Conservation (phyloP, 2,113 vertebrate species). For the Malurus alboscapulatus region DNA sequence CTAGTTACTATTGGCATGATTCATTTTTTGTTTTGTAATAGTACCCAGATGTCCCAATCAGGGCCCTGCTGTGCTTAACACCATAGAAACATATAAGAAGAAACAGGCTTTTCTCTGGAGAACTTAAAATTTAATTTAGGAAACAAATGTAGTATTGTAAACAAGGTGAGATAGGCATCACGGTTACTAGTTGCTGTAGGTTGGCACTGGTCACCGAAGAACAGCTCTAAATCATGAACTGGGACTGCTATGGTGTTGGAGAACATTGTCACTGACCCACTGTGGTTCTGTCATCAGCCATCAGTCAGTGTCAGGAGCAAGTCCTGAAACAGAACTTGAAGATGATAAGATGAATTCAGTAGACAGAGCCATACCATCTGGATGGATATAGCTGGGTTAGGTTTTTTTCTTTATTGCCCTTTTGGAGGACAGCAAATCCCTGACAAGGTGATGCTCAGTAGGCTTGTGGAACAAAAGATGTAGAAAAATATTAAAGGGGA, state of each 20-base stretch:
- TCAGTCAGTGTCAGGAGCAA: neutral
- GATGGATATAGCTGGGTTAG: neutral
- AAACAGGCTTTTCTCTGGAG: neutral
- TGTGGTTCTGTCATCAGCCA: neutral
- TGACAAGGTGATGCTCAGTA: neutral
- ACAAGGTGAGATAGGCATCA: neutral
- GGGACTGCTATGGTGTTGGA: rapidly evolving
- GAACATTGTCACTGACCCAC: neutral
- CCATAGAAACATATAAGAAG: neutral
- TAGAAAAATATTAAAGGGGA: neutral
- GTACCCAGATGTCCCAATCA: conserved; percentile 17
- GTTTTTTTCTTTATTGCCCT: neutral
- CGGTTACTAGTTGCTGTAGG: neutral
- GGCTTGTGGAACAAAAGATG: neutral
- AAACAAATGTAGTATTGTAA: neutral
- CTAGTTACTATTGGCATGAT: conserved; percentile 11
- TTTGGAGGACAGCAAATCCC: neutral
- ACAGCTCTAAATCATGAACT: neutral
- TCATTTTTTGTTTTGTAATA: conserved; percentile 46
- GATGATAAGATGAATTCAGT: neutral
- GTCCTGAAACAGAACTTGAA: neutral
- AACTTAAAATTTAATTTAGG: neutral
- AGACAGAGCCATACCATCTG: neutral
- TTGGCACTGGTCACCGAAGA: rapidly evolving
- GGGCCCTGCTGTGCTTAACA: neutral